Evolutionary conservation across 2,113 vertebrate species (phyloP).

Genomic region (Elaphurus davidianus): DNA sequence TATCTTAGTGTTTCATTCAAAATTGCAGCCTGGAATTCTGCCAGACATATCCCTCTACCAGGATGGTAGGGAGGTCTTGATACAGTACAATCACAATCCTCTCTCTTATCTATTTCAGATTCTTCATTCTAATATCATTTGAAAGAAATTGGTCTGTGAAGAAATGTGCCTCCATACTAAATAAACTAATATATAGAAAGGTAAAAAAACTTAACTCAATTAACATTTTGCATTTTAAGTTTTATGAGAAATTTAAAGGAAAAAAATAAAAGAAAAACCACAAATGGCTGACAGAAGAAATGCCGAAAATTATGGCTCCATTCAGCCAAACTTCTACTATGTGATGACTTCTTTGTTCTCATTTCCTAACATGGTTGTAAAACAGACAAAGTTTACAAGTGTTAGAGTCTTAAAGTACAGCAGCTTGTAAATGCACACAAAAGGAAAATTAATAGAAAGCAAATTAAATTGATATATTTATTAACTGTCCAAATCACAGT

Average conservation of each 20-base stretch:
- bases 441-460: neutral
- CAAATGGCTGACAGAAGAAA: neutral
- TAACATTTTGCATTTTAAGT: neutral
- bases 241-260: neutral
- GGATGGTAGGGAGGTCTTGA: neutral
- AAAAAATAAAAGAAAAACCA: neutral
- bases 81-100: neutral
- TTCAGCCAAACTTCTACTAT: neutral
- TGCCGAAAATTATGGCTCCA: neutral
- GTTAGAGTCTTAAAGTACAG: neutral
- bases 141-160: neutral
- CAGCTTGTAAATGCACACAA: neutral
- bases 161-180: neutral
- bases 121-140: neutral
- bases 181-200: neutral
- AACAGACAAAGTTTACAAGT: neutral
- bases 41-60: neutral
- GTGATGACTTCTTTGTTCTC: neutral
- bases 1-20: neutral
- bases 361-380: neutral
- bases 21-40: neutral
- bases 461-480: neutral
- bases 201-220: neutral
- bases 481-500: neutral
- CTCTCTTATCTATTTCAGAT: neutral